These are phyloP conservation scores for Augochlorella aurata DNA, from an alignment of 2,888 invertebrate genomes.

Conservation along the genomic window DNA sequence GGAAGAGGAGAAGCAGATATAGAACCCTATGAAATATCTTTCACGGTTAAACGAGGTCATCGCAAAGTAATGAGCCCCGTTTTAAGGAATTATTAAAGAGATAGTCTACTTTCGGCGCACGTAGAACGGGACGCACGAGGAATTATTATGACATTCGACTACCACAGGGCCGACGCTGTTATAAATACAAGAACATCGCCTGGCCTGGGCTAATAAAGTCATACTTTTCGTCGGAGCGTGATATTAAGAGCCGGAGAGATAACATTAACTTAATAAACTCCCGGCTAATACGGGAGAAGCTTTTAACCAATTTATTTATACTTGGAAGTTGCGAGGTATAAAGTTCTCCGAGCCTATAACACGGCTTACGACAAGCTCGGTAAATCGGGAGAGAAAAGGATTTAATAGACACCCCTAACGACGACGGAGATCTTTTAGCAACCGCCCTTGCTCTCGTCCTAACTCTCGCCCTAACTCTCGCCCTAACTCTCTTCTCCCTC, in stretches of 20 bases:
- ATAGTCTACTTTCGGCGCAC: slow-evolving; percentile 48
- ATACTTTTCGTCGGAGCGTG: not conserved
- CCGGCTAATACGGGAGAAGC: not conserved
- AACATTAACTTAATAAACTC: slow-evolving; percentile 4
- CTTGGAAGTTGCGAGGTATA: not conserved
- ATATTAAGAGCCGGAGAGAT: slow-evolving; percentile 27
- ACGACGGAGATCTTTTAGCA: not conserved
- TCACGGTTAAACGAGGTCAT: slow-evolving; percentile 54
- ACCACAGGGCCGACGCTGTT: slow-evolving; percentile 15
- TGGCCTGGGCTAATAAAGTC: slow-evolving; percentile 18
- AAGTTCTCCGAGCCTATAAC: slow-evolving; percentile 1
- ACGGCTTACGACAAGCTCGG: not conserved
- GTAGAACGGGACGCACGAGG: slow-evolving; percentile 23
- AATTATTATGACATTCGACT: slow-evolving; percentile 39
- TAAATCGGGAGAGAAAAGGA: slow-evolving; percentile 4
- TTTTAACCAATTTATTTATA: slow-evolving; percentile 15
- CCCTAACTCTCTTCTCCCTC: too few species aligned
- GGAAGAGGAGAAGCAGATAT: slow-evolving; percentile 1
- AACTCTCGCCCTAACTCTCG: too few species aligned
- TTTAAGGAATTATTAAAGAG: slow-evolving; percentile 55
- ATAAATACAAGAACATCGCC: slow-evolving; percentile 26
- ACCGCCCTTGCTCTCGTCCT: not conserved
- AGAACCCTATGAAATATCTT: slow-evolving; percentile 46
- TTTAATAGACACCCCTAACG: not conserved
- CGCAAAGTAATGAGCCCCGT: slow-evolving; percentile 51